These are phyloP conservation scores for Rhincodon typus DNA, from an alignment of 2,797 vertebrate species.

Conservation along the genomic window DNA sequence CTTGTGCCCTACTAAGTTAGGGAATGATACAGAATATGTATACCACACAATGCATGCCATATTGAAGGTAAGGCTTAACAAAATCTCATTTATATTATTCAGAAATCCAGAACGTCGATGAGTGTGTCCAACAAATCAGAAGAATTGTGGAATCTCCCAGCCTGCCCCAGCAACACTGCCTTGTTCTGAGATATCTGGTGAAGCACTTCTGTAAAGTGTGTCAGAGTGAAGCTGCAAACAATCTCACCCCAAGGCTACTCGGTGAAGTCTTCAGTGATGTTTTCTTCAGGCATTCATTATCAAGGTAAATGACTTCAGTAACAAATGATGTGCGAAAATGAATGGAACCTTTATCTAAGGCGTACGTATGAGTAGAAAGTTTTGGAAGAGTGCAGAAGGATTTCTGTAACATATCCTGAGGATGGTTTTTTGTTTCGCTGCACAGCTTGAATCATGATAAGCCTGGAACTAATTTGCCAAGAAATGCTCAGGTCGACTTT, in stretches of 20 bases:
- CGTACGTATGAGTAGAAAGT: background rate
- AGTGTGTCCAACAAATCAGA: constrained; percentile 64
- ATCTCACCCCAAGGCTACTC: constrained; percentile 51
- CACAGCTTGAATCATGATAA: background rate
- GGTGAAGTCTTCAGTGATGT: constrained; percentile 59
- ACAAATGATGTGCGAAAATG: background rate
- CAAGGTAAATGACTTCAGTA: constrained; percentile 55
- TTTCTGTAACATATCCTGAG: background rate
- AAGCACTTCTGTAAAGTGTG: constrained; percentile 58
- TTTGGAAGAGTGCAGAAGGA: background rate
- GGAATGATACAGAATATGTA: background rate
- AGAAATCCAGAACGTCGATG: constrained; percentile 63
- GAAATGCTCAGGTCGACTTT: background rate
- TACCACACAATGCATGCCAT: too few species aligned
- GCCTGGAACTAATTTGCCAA: background rate
- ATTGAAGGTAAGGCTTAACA: background rate
- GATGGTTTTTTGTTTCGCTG: background rate
- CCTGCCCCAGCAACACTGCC: constrained; percentile 60
- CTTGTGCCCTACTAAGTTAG: background rate
- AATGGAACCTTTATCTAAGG: background rate
- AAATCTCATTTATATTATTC: constrained; percentile 12
- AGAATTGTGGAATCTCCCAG: constrained; percentile 62
- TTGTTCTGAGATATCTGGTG: constrained; percentile 61
- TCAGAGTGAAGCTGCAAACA: constrained; percentile 50
- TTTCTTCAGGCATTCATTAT: constrained; percentile 52